Conservation (phyloP, 1,140 invertebrate genomes). For the Bombus ignitus region DNA sequence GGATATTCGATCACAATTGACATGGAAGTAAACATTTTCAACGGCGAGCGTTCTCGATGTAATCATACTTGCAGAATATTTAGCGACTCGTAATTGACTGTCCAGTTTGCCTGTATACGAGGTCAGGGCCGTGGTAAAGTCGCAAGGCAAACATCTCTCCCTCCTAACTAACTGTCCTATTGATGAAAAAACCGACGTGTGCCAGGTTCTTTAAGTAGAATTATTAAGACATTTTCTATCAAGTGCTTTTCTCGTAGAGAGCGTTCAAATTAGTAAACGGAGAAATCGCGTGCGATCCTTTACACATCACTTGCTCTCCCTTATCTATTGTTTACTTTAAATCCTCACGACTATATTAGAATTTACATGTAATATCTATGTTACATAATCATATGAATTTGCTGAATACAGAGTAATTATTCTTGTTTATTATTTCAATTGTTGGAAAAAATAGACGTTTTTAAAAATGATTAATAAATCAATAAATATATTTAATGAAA, state of each 20-base stretch:
- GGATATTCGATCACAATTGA: neutral
- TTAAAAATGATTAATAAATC: neutral
- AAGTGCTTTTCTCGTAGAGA: constrained; percentile 5
- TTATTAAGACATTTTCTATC: constrained; percentile 4
- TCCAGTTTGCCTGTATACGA: constrained; percentile 38
- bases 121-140: constrained; percentile 67
- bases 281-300: neutral
- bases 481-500: no score
- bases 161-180: neutral
- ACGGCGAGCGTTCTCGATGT: neutral
- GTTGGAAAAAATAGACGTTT: neutral
- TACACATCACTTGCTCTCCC: no score
- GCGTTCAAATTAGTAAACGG: neutral
- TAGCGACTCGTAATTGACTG: neutral
- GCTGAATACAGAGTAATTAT: neutral
- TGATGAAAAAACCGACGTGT: constrained; percentile 19
- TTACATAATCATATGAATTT: neutral
- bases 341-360: no score
- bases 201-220: neutral
- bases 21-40: neutral
- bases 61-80: neutral
- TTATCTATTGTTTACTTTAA: constrained; percentile 19
- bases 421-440: neutral
- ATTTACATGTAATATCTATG: neutral
- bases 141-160: constrained; percentile 58